Evolutionary conservation across 1,140 invertebrate genomes (phyloP).

Genomic region (Gryllus bimaculatus): DNA sequence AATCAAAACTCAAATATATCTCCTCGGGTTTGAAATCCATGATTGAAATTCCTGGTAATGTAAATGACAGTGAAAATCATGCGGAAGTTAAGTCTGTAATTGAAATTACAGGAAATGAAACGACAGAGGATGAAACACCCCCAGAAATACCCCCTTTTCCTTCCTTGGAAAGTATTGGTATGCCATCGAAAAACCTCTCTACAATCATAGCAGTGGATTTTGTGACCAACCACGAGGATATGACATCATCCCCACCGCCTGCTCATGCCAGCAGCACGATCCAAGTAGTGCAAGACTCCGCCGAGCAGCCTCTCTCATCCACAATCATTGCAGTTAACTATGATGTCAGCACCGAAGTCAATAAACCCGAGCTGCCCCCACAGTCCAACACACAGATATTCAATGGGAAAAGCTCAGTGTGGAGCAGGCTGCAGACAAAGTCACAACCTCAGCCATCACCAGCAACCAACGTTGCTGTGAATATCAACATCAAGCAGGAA

Average conservation of each 20-base stretch:
- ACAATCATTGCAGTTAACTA: slow-evolving; percentile 12
- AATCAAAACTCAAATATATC: not conserved
- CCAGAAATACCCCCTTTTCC: not conserved
- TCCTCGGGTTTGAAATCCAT: not conserved
- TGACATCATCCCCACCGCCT: not conserved
- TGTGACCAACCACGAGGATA: not conserved
- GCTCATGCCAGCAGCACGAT: no score
- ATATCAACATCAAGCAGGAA: not conserved
- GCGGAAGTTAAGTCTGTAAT: not conserved
- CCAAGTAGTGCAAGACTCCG: not conserved
- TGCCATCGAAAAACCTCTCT: not conserved
- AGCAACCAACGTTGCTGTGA: not conserved
- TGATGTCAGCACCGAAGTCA: no score
- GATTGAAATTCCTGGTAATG: not conserved
- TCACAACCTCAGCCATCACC: not conserved
- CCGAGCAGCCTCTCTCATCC: slow-evolving; percentile 4
- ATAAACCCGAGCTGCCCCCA: not conserved
- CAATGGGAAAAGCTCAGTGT: slow-evolving; percentile 9
- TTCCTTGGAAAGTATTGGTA: not conserved
- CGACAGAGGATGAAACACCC: not conserved
- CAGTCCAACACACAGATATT: not conserved
- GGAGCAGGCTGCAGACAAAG: not conserved
- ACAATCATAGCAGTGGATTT: slow-evolving; percentile 10
- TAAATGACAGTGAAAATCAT: not conserved
- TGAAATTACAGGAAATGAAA: not conserved